Conservation (phyloP, 2,888 invertebrate genomes). For the Lamellibrachia columna region DNA sequence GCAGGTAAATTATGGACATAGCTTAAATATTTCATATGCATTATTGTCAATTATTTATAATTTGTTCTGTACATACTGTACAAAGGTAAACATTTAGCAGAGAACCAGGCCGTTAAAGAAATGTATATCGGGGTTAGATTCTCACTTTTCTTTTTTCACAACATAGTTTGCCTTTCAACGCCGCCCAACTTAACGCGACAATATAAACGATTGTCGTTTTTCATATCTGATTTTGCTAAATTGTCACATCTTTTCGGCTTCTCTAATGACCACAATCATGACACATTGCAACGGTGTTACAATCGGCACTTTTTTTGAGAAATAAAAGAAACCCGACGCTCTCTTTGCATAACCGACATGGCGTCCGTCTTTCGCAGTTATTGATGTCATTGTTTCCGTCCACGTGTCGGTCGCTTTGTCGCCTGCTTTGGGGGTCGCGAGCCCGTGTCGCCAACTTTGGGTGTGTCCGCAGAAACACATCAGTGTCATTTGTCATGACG, state of each 20-base stretch:
- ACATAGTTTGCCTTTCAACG: not conserved
- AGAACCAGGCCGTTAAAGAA: too few relatives aligned
- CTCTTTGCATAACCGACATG: not conserved
- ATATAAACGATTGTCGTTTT: not conserved
- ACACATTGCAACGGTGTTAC: not conserved
- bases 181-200: not conserved
- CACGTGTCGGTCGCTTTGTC: not conserved
- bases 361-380: not conserved
- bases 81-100: not conserved
- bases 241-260: not conserved
- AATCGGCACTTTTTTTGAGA: not conserved
- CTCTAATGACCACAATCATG: not conserved
- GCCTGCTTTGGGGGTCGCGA: not conserved
- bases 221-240: not conserved
- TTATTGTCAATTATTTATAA: not conserved
- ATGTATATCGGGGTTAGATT: not conserved
- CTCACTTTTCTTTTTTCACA: not conserved
- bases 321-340: conserved; percentile 5
- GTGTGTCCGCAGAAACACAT: not conserved
- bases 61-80: not conserved
- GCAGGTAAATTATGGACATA: not conserved
- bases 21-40: not conserved
- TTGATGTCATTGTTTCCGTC: conserved; percentile 9
- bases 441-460: not conserved
- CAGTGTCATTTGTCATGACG: not conserved